Base-by-base conservation (phyloP, 92 coral and sea anemone species). In the Umimayanthus kanabou region DNA sequence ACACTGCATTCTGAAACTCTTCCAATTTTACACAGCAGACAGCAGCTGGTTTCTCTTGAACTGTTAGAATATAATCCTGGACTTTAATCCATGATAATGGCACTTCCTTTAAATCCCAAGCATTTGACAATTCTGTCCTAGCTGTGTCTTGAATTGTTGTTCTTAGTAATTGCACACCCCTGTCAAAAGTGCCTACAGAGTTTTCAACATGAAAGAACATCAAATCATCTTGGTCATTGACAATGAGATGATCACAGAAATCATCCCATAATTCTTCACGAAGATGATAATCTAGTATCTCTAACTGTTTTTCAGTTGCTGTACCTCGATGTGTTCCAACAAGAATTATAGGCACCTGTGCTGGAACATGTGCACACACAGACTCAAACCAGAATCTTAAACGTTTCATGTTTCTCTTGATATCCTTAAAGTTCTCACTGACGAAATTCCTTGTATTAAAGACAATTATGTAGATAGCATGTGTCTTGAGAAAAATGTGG, bases 141-240 rank as follows among this genome's bases (percentile, higher is more conserved):
- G 87, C 94, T n/a, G 71, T 86, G 29, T 43, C n/a, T 42, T 64
- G 66, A 50, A 92, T 84, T 45, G 71, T 40, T 1, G 39, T 82
- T 64, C 80, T 84, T n/a, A 92, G 87, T 20, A 13, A 26, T 10
- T 83, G 89, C 9, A 92, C 55, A 39, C 89, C 94, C 49, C 2
- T 26, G 65, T 92, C 94, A 42, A 33, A 64, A 0, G 57, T 0
- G 18, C 91, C 89, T 14, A 2, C 1, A 4, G 89, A 82, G 49
- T 90, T 92, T 82, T 92, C 94, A 57, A 92, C 92, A 64, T 90
- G 92, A 80, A 92, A 90, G 80, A 50, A 92, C 1, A 92, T 45
- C 82, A 92, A 47, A 0, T 42, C 20, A 14, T 92, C 87, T 49
- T n/a, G 70, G 1, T 92, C 76, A 25, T 90, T 89, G 22, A 53